phyloP scores from a whole-genome alignment of 1,140 invertebrate genomes.

The Heliothis virescens region DNA sequence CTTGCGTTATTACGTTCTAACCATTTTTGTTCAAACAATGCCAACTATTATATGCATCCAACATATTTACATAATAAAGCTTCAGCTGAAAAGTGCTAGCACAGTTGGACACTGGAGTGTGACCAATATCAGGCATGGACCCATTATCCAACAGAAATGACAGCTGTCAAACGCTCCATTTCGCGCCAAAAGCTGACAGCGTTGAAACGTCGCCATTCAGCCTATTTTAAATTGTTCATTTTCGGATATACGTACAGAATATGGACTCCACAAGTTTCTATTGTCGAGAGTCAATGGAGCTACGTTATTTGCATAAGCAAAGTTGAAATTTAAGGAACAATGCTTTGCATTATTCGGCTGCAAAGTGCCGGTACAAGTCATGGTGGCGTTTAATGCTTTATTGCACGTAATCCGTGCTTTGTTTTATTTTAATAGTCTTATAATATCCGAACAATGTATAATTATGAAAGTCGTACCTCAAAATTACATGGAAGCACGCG shows the following conservation, averaged over 20 bases:
- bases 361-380: constrained; percentile 43
- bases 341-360: constrained; percentile 50
- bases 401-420: constrained; percentile 49
- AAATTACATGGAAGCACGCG: constrained; percentile 32
- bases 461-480: constrained; percentile 16
- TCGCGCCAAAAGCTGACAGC: constrained; percentile 23
- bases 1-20: too few relatives aligned
- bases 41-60: background rate
- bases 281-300: constrained; percentile 41
- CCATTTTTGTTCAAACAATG: too few relatives aligned
- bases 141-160: constrained; percentile 26
- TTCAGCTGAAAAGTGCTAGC: background rate
- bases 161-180: constrained; percentile 42
- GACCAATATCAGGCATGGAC: background rate
- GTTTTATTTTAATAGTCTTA: constrained; percentile 24
- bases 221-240: constrained; percentile 36
- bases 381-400: constrained; percentile 44
- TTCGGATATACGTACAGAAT: constrained; percentile 24
- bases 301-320: constrained; percentile 58
- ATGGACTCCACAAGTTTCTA: constrained; percentile 35
- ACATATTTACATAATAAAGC: background rate
- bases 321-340: constrained; percentile 60
- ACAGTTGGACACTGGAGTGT: background rate
- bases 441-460: constrained; percentile 27
- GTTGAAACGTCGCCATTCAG: constrained; percentile 18